A percentile compares a stretch with the other conserved stretches of the same genome.
Evolutionary conservation across 1,140 invertebrate species (phyloP).

Genomic region (Diorhabda carinulata): DNA sequence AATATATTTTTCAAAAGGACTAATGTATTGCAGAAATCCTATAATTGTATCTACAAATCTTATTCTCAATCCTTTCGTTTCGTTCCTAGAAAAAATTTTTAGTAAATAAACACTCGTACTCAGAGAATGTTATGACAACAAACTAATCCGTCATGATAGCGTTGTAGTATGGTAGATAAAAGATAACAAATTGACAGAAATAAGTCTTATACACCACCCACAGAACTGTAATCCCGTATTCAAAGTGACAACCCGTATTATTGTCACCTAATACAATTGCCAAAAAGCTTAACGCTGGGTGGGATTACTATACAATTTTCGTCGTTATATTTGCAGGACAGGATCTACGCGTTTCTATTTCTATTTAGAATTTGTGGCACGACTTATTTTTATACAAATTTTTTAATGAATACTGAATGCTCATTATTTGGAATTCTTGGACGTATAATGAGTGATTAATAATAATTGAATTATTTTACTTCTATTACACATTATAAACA

Average conservation of each 20-base stretch:
- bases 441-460: too few relatives aligned
- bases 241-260: not conserved
- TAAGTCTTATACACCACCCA: not conserved
- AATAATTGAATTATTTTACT: too few relatives aligned
- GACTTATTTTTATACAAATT: too few relatives aligned
- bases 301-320: not conserved
- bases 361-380: too few relatives aligned
- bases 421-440: too few relatives aligned
- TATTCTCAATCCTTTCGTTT: not conserved
- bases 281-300: not conserved
- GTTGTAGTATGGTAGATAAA: not conserved
- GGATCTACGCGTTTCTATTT: too few relatives aligned
- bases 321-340: not conserved
- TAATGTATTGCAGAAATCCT: not conserved
- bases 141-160: not conserved
- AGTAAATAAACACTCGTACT: not conserved
- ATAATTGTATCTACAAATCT: not conserved
- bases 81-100: not conserved
- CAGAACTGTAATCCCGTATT: slow-evolving; percentile 2
- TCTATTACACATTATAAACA: too few relatives aligned
- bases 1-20: too few relatives aligned
- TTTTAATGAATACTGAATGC: too few relatives aligned
- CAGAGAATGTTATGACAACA: not conserved
- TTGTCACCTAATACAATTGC: slow-evolving; percentile 2
- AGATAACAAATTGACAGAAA: not conserved